Evolutionary conservation across 1,140 invertebrate species (phyloP).

Genomic region (Lasioglossum albipes): DNA sequence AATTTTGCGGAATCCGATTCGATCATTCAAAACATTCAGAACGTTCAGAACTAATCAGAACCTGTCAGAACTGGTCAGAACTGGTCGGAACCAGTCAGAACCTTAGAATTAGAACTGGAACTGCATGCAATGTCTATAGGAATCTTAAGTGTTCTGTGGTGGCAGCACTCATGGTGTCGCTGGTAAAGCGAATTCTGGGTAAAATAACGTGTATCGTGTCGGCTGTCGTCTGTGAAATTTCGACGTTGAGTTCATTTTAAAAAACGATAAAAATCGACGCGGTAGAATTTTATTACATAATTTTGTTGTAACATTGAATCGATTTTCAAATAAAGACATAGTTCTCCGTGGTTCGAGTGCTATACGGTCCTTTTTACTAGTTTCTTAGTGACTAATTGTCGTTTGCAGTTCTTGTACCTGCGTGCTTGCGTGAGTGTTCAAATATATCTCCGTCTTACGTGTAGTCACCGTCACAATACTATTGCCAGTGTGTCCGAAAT

Average conservation of each 20-base stretch:
- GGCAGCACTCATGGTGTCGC: constrained; percentile 27
- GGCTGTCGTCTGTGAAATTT: constrained; percentile 48
- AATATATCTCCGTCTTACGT: constrained; percentile 23
- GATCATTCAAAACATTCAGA: background rate
- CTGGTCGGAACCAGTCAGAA: no score
- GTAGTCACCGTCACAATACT: background rate
- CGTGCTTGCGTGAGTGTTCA: constrained; percentile 38
- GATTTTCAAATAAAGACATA: background rate
- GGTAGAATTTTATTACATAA: constrained; percentile 12
- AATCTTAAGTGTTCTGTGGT: constrained; percentile 19
- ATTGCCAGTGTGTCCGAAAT: constrained; percentile 12
- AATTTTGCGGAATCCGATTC: no score
- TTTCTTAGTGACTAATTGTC: constrained; percentile 23
- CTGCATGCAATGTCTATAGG: no score
- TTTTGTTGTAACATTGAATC: background rate
- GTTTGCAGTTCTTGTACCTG: constrained; percentile 39
- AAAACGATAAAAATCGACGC: constrained; percentile 6
- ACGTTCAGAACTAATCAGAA: no score
- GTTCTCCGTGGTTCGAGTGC: background rate
- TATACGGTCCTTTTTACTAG: constrained; percentile 16
- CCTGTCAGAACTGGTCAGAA: no score
- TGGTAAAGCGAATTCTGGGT: constrained; percentile 65
- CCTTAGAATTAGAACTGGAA: no score
- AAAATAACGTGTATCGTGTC: constrained; percentile 64
- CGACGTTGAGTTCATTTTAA: constrained; percentile 36